Evolutionary conservation across 2,797 vertebrate genomes (phyloP), one percentile per base, ranked within the genome.

Genomic region (Platalea minor): DNA sequence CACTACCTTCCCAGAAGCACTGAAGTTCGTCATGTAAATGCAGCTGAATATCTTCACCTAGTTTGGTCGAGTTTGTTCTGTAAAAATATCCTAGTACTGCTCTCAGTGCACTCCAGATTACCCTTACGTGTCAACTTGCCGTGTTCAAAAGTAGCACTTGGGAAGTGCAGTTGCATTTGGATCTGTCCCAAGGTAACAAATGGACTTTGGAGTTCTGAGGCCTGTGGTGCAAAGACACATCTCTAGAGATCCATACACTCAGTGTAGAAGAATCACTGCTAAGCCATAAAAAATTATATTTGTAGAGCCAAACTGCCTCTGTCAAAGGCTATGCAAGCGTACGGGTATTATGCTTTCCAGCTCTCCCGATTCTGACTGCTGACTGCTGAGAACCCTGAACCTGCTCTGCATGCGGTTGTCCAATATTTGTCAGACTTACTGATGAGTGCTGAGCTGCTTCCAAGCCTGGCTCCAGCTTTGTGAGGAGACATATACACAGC

Each of bases 321-420:
- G 83, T 88, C 73, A 78, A 75, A 57, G 41, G 37, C 65, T 88
- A 11, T 65, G 41, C 37, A 72, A 76, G 50, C 0, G 0, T 50
- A 8, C 33, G 33, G 26, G 21, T 57, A 64, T 90, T 75, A 53
- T 1, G 8, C 31, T 88, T 88, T 93, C 68, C 61, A 81, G 37
- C 65, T 73, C 48, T 95, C 41, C 61, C 0, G 4, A 17, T 80
- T 82, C 69, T 83, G 79, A 70, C 75, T 84, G 87, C 87, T 93
- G 76, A 39, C 94, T 88, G 85, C 90, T 90, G 94, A 84, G 85
- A 93, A 6, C 31, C 37, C 83, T 88, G 64, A 93, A 56, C 68
- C 28, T 72, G 16, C 82, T 61, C 83, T 60, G 65, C 72, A 26
- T 81, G 94, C 50, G 69, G 83, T 78, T 96, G 88, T 85, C 88